Evolutionary conservation across 2,113 vertebrate genomes (phyloP).

Genomic region (Agapornis roseicollis): DNA sequence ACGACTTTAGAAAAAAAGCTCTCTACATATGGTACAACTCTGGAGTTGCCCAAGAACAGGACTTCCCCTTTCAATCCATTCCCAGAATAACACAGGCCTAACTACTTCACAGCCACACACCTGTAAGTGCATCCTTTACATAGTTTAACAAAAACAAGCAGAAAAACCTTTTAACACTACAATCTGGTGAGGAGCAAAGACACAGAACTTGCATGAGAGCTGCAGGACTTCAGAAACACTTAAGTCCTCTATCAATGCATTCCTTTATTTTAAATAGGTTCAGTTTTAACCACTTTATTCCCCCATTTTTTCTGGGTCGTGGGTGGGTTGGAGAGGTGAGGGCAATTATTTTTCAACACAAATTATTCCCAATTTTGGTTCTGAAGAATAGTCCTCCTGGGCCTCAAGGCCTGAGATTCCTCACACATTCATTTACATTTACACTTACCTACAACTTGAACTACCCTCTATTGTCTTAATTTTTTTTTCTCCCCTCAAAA

Average conservation of each 20-base stretch:
- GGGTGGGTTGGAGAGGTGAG: neutral
- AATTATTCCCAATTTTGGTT: neutral
- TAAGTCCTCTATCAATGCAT: neutral
- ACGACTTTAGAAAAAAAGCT: neutral
- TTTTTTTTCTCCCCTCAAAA: neutral
- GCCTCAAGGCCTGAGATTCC: neutral
- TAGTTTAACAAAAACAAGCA: neutral
- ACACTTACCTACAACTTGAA: neutral
- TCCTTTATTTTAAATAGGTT: neutral
- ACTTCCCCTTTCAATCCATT: neutral
- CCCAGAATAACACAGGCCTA: neutral
- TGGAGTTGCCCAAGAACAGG: neutral
- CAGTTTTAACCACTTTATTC: neutral
- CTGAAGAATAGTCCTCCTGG: neutral
- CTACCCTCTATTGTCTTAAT: neutral
- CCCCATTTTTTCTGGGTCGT: neutral
- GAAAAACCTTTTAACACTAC: neutral
- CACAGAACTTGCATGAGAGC: neutral
- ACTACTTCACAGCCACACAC: neutral
- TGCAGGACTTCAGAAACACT: neutral
- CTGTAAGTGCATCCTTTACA: neutral
- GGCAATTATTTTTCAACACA: neutral
- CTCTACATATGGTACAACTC: neutral
- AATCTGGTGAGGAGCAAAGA: neutral
- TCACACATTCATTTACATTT: neutral